These are phyloP conservation scores for Eupsittula cactorum DNA, from an alignment of 2,113 vertebrate genomes.

Conservation along the genomic window DNA sequence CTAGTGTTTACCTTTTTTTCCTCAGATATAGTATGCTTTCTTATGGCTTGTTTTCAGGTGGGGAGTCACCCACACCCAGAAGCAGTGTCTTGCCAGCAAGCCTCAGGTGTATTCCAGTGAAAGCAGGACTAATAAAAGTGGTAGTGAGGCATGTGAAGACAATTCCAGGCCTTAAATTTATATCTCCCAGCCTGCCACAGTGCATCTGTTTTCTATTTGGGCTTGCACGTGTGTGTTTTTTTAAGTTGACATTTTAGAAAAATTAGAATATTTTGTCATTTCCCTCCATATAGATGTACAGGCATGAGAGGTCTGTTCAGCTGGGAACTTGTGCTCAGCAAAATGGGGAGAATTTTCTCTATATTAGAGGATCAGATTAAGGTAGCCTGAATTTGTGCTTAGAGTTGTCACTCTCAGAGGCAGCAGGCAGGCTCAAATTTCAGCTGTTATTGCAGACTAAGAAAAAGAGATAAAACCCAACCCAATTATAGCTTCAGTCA, in stretches of 20 bases:
- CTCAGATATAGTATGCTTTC: background rate
- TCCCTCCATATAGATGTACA: background rate
- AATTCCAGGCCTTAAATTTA: conserved; percentile 28
- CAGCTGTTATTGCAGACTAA: background rate
- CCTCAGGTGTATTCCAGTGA: conserved; percentile 13
- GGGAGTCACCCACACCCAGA: background rate
- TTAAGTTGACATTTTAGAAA: conserved; percentile 46
- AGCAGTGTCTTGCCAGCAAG: background rate
- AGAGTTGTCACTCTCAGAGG: background rate
- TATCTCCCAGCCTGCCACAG: background rate
- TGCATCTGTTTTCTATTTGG: conserved; percentile 54
- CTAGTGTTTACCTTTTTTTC: background rate
- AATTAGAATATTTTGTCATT: conserved; percentile 40
- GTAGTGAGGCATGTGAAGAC: conserved; percentile 37
- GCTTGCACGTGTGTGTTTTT: background rate
- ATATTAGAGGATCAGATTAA: background rate
- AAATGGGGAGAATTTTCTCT: background rate
- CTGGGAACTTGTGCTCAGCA: background rate
- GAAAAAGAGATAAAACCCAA: background rate
- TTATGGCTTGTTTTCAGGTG: background rate
- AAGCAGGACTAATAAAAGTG: conserved; percentile 15
- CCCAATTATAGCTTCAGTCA: background rate
- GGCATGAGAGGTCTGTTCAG: background rate
- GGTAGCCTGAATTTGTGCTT: background rate
- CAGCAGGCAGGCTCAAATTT: background rate